Base-by-base conservation (phyloP, 2,888 invertebrate species). In the Pyrrhia umbra region DNA sequence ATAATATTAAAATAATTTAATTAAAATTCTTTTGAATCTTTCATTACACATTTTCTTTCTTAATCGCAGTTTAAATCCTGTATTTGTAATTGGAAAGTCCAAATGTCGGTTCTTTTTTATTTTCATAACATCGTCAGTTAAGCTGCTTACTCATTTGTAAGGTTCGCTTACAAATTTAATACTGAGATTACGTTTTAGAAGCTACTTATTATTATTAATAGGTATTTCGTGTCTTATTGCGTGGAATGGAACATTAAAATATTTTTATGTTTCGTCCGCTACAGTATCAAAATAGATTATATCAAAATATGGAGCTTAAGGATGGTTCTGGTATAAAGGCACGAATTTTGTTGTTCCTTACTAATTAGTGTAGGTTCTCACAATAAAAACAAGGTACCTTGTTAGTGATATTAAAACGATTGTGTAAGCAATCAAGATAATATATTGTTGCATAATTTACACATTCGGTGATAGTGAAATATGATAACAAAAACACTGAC, bases 61-160 rank as follows among this genome's bases (percentile, higher is more conserved):
- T 72, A 68, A 70, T 68, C 63, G 54, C 51, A 18, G 40, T 58
- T 63, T 46, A 64, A 69, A 75, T 77, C 47, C 50, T 47, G 49
- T 65, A 75, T 70, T 77, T 70, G 60, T 77, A 77, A 80, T 80
- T 80, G 75, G 59, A 73, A 75, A 64, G 54, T 30, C 55, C 8
- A 15, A 68, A 68, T 50, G 55, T 59, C 27, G 50, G 42, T 50
- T 39, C 63, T 20, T 73, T 67, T 68, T 69, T 69, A 52, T 67
- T 77, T 77, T 68, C 51, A 68, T 71, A 72, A 68, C 40, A 63
- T 63, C 15, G 47, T 49, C 27, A 49, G 34, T 45, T 68, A 62
- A 76, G 60, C 68, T 51, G 60, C 65, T 72, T 72, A 68, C 57
- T 79, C 68, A 65, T 68, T 68, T 77, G 64, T 43, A 34, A 37